Evolutionary conservation across 2,888 invertebrate species (phyloP).

Genomic region (Glomeris marginata): DNA sequence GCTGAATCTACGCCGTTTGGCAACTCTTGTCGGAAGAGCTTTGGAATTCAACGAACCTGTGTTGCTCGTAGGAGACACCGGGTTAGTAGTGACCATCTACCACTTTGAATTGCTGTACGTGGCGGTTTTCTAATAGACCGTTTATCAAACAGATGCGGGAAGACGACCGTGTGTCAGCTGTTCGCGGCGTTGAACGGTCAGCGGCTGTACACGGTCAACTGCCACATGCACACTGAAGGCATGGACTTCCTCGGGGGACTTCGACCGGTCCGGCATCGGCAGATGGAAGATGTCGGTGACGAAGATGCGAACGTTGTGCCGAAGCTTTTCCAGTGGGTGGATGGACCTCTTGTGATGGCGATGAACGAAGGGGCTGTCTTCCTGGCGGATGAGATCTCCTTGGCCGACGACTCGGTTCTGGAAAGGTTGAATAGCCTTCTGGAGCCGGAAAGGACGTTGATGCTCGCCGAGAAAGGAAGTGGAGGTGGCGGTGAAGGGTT

Average conservation of each 20-base stretch:
- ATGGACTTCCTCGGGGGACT: slow-evolving; percentile 94
- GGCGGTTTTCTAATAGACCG: too few relatives aligned
- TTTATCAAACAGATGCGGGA: slow-evolving; percentile 54
- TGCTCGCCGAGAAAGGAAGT: slow-evolving; percentile 83
- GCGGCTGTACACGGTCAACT: slow-evolving; percentile 69
- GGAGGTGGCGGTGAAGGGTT: slow-evolving; percentile 24
- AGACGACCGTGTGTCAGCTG: slow-evolving; percentile 89
- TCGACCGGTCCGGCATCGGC: slow-evolving; percentile 56
- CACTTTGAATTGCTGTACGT: too few relatives aligned
- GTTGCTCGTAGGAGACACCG: slow-evolving; percentile 91
- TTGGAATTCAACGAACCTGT: slow-evolving; percentile 86
- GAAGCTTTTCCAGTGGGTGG: slow-evolving; percentile 85
- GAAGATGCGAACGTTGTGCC: slow-evolving; percentile 20
- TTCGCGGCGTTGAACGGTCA: slow-evolving; percentile 52
- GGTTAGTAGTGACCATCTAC: slow-evolving; percentile 27
- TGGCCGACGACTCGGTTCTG: slow-evolving; percentile 95
- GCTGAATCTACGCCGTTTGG: slow-evolving; percentile 59
- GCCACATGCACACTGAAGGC: slow-evolving; percentile 98
- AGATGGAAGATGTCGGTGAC: slow-evolving; percentile 1
- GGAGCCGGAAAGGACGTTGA: slow-evolving; percentile 75
- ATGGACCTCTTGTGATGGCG: slow-evolving; percentile 83
- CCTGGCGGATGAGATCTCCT: slow-evolving; percentile 94
- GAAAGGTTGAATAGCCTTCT: slow-evolving; percentile 92
- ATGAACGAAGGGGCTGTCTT: slow-evolving; percentile 73
- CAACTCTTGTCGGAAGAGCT: slow-evolving; percentile 51